Percentiles rank a stretch among this genome's conserved stretches.
Evolutionary conservation across 2,113 vertebrate genomes (phyloP).

Genomic region (Climacteris rufus): DNA sequence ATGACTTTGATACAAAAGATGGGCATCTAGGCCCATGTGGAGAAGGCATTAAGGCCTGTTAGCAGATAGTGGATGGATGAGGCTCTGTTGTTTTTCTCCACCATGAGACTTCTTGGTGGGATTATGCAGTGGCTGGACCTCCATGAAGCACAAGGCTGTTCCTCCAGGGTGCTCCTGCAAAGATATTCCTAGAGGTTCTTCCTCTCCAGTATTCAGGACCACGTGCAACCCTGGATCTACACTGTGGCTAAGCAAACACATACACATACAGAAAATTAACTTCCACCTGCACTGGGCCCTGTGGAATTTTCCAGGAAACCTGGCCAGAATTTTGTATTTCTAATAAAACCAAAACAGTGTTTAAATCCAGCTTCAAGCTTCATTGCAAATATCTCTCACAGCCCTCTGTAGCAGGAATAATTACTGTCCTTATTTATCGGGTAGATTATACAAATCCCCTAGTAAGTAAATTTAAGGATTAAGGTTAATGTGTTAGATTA

Average conservation of each 20-base stretch:
- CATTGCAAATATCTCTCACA: slow-evolving; percentile 15
- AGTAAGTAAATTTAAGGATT: slow-evolving; percentile 62
- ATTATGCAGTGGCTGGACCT: background rate
- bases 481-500: slow-evolving; percentile 56
- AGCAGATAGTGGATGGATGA: background rate
- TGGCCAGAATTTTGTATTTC: slow-evolving; percentile 28
- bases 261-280: background rate
- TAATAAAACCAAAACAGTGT: slow-evolving; percentile 39
- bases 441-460: slow-evolving; percentile 56
- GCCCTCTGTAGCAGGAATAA: slow-evolving; percentile 33
- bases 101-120: background rate
- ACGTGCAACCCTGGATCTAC: background rate
- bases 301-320: slow-evolving; percentile 41
- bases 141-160: background rate
- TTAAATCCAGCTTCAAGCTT: slow-evolving; percentile 41
- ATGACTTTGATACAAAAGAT: background rate
- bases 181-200: background rate
- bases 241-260: background rate
- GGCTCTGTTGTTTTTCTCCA: background rate
- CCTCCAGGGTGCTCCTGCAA: background rate
- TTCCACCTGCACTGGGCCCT: slow-evolving; percentile 1
- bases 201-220: background rate
- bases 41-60: background rate
- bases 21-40: background rate
- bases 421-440: slow-evolving; percentile 50